Evolutionary conservation across 2,797 vertebrate species (phyloP).

Genomic region (Sphaeramia orbicularis): DNA sequence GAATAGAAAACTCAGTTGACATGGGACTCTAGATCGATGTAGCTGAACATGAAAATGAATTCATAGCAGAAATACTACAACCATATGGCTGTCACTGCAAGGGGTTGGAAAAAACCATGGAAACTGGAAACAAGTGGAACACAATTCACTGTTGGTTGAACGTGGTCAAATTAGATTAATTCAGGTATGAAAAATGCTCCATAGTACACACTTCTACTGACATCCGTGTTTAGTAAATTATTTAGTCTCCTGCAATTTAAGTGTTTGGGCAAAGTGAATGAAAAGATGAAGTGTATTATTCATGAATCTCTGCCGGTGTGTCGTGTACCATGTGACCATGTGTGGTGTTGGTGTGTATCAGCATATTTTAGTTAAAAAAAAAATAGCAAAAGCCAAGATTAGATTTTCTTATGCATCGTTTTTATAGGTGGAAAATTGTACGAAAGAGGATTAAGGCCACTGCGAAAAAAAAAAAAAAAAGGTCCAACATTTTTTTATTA

Average conservation of each 20-base stretch:
- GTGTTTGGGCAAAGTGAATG: no score
- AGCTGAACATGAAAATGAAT: constrained; percentile 30
- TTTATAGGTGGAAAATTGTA: no score
- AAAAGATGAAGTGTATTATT: no score
- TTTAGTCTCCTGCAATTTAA: not conserved
- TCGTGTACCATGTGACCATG: no score
- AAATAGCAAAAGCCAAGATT: no score
- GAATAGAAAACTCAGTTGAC: constrained; percentile 9
- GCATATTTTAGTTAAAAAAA: no score
- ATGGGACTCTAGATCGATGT: constrained; percentile 4
- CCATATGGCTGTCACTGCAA: constrained; percentile 59
- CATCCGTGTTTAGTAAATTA: not conserved
- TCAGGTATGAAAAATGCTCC: constrained; percentile 2
- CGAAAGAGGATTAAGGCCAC: no score
- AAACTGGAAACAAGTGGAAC: constrained; percentile 18
- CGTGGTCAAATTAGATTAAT: constrained; percentile 16
- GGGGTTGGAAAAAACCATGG: constrained; percentile 33
- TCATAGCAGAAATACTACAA: constrained; percentile 42
- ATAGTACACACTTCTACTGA: constrained; percentile 1
- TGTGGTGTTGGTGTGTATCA: no score
- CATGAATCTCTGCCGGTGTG: no score
- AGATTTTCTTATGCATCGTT: no score
- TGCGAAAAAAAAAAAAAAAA: no score
- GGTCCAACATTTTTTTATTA: no score
- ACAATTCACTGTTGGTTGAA: constrained; percentile 16